Base-by-base conservation (phyloP, 2,888 invertebrate genomes). In the Didymodactylos carnosus region DNA sequence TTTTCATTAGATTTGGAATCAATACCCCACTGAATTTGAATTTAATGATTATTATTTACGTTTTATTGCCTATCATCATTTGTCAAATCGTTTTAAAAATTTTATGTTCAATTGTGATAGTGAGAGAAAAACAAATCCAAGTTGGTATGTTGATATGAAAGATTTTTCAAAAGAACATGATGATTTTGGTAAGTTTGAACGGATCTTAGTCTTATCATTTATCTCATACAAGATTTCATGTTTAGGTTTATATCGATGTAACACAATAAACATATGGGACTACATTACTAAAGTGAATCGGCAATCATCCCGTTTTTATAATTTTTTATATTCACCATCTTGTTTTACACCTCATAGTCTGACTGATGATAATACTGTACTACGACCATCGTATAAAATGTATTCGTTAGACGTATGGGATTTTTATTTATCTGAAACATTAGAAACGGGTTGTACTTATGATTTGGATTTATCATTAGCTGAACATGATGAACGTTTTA, bases 11-110 rank as follows among this genome's bases (percentile, higher is more conserved):
- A 88, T 97, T 75, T 91, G 91, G 80, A 88, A 88, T 76, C 97
- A 97, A 84, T 97, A 93, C 82, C 95, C 97, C 0, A 85, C 93
- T 79, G 92, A 94, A 51, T 98, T 98, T 84, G 95, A 98, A 85
- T 97, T 94, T 85, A 97, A 94, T 85, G 92, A 94, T 81, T 94
- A 90, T 85, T 97, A 91, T 85, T 86, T 97, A 69, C 88, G 91
- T 39, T 95, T 95, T 84, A 84, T 98, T 79, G 97, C 95, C 75
- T 97, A 94, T 84, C 97, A 98, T 86, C 90, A 90, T 76, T 92
- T 93, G 53, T 94, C 94, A 46, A 93, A 93, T 80, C 89, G 95
- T 39, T 98, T 95, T 85, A 88, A 94, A 29, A 95, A 94, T 5
- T 97, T 97, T 85, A 87, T 97, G 77, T 87, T 94, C 78, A 95